Conservation (phyloP, 2,113 vertebrate species). For the Rhizomys pruinosus region DNA sequence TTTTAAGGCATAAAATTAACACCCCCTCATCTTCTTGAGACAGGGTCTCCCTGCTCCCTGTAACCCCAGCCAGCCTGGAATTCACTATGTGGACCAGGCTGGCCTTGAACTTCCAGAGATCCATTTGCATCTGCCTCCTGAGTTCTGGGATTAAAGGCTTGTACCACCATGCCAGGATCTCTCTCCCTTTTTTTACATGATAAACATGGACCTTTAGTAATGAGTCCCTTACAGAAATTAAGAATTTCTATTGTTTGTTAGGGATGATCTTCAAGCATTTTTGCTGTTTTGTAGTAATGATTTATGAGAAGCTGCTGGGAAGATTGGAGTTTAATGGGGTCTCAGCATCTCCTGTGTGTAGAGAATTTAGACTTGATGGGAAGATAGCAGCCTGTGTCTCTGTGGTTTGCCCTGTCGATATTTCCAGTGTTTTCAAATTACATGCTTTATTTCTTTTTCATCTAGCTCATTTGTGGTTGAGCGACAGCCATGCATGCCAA, state of each 20-base stretch:
- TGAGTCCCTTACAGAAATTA: neutral
- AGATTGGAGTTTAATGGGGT: neutral
- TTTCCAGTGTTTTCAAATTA: slow-evolving; percentile 47
- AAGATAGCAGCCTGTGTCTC: slow-evolving; percentile 3
- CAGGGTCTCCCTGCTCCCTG: too few relatives aligned
- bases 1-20: slow-evolving; percentile 25
- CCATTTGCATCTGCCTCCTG: too few relatives aligned
- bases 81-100: too few relatives aligned
- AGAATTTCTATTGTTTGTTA: neutral
- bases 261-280: neutral
- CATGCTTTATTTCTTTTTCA: slow-evolving; percentile 24
- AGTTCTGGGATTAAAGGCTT: too few relatives aligned
- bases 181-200: neutral
- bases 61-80: too few relatives aligned
- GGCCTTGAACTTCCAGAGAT: too few relatives aligned
- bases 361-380: slow-evolving; percentile 32
- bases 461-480: slow-evolving; percentile 96
- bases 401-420: neutral
- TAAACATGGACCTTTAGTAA: slow-evolving; percentile 38
- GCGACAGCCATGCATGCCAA: slow-evolving; percentile 98
- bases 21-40: too few relatives aligned
- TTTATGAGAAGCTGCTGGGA: neutral
- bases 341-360: slow-evolving; percentile 11
- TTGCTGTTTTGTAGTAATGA: slow-evolving; percentile 27
- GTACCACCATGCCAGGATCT: too few relatives aligned